Conservation (phyloP, 2,113 vertebrate genomes). For the Porphyrio hochstetteri region DNA sequence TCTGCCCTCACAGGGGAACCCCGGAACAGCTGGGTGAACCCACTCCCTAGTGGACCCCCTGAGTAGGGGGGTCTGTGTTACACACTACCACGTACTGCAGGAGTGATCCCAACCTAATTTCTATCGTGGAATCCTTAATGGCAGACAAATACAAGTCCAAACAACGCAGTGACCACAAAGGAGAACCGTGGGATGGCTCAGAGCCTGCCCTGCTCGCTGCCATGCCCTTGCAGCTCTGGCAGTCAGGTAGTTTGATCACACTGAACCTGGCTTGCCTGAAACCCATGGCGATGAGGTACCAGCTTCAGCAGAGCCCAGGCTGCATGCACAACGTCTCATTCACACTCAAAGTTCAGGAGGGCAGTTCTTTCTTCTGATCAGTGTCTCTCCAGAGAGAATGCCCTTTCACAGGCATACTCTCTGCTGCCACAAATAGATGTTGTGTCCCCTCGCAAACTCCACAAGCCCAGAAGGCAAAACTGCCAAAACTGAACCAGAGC, state of each 20-base stretch:
- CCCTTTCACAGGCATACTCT: not conserved
- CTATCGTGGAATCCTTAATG: not conserved
- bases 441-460: not conserved
- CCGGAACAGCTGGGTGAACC: not conserved
- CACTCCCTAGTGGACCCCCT: rapidly evolving
- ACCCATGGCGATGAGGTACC: not conserved
- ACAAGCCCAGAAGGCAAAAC: not conserved
- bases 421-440: not conserved
- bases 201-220: not conserved
- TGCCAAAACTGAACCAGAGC: not conserved
- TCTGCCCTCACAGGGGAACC: not conserved
- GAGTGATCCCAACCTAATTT: not conserved
- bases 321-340: not conserved
- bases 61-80: not conserved
- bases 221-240: not conserved
- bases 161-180: rapidly evolving
- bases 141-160: rapidly evolving
- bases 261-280: not conserved
- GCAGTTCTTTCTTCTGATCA: not conserved
- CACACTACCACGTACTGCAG: too few species aligned
- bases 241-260: not conserved
- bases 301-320: not conserved
- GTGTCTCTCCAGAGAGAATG: not conserved
- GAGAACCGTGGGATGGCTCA: not conserved
- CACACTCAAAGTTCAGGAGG: not conserved